Percentiles rank a stretch among this genome's conserved stretches.
Evolutionary conservation across 2,888 invertebrate species (phyloP).

Genomic region (Clostera curtula): DNA sequence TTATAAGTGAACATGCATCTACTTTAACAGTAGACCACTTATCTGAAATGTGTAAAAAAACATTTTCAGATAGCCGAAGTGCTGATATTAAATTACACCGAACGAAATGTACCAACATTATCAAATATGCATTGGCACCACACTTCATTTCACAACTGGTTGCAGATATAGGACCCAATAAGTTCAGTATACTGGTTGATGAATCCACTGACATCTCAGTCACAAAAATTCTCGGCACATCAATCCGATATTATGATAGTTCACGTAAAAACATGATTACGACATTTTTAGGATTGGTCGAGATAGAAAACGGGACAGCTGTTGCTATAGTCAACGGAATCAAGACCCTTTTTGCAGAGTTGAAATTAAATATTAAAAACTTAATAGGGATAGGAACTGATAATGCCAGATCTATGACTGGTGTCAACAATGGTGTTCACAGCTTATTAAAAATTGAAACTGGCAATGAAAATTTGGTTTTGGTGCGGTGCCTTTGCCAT

Average conservation of each 20-base stretch:
- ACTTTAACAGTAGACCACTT: constrained; percentile 12
- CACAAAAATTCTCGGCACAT: constrained; percentile 9
- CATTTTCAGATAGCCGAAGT: constrained; percentile 10
- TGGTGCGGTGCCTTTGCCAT: constrained; percentile 12
- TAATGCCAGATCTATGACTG: constrained; percentile 15
- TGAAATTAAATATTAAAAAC: constrained; percentile 8
- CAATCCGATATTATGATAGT: constrained; percentile 10
- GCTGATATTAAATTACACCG: constrained; percentile 15
- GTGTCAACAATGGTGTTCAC: constrained; percentile 12
- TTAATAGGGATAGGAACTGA: constrained; percentile 16
- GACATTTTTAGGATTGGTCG: background rate
- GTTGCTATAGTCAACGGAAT: background rate
- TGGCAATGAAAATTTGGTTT: constrained; percentile 10
- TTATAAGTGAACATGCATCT: constrained; percentile 13
- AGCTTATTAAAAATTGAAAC: constrained; percentile 11
- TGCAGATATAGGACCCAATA: constrained; percentile 11
- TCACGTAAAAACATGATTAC: background rate
- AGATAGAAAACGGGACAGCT: background rate
- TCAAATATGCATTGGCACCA: constrained; percentile 10
- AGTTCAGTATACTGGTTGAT: constrained; percentile 10
- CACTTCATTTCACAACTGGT: constrained; percentile 8
- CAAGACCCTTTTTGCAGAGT: constrained; percentile 6
- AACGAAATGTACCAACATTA: constrained; percentile 14
- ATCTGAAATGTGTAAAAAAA: constrained; percentile 10
- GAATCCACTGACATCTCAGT: constrained; percentile 14